Conservation (phyloP, 1,140 invertebrate genomes). For the Berghia stephanieae region DNA sequence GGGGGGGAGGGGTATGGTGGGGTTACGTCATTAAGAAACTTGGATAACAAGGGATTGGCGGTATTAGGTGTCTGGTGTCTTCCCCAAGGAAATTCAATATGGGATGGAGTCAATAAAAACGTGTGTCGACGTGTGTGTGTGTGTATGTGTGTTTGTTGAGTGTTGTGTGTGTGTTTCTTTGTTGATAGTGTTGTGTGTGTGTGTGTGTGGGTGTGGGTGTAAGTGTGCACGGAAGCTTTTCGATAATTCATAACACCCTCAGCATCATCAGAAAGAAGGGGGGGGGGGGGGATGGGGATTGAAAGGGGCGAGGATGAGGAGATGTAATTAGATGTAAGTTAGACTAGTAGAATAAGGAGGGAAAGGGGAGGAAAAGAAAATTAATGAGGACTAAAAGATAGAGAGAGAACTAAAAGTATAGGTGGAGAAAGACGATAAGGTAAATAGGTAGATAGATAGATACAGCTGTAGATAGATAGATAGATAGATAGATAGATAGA, state of each 20-base stretch:
- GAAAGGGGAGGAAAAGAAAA: background rate
- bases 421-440: background rate
- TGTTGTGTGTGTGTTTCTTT: no score
- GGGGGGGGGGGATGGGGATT: background rate
- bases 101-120: no score
- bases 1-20: background rate
- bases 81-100: no score
- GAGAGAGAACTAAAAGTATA: no score
- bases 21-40: no score
- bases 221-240: no score
- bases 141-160: no score
- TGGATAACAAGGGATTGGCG: no score
- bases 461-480: background rate
- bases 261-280: background rate
- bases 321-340: background rate
- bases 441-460: conserved; percentile 9
- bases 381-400: background rate
- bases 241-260: background rate
- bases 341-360: background rate
- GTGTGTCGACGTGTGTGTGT: background rate
- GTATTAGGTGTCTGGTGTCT: no score
- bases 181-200: no score
- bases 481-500: conserved; percentile 9
- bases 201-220: background rate
- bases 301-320: background rate